Base-by-base conservation (phyloP, 2,888 invertebrate genomes). In the Spisula subtruncata region DNA sequence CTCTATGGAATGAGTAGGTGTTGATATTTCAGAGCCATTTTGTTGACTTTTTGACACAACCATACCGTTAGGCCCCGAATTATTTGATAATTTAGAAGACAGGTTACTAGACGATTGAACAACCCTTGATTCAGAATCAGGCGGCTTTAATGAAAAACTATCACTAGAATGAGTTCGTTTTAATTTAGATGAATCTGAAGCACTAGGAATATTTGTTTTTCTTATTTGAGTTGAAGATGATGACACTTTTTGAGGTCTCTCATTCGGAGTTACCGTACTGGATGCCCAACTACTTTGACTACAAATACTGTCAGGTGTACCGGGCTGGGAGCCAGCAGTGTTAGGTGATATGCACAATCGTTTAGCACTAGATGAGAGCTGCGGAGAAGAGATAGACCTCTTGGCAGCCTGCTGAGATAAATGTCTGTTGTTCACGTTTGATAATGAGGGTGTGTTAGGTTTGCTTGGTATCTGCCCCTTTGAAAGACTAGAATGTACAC, bases 401-500 rank as follows among this genome's bases (percentile, higher is more conserved):
- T 91, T 92, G 8, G 87, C 82, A 41, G 88, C 82, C 51, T 90
- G 87, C n/a, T 90, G 88, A n/a, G 84, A 81, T 56, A 80, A 41
- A 18, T 60, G 35, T 66, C 88, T 88, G 87, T 87, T 90, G 85
- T 91, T 91, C 75, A 51, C 87, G 83, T 84, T 91, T 84, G 87
- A 91, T 85, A 91, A 88, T 85, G 90, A 90, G 88, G 91, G 92
- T 81, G 92, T 90, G 87, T 66, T 89, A 82, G 89, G 92, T 90
- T 92, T 90, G 85, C 90, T 90, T 87, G 75, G 85, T 85, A 85
- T 92, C 87, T 90, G 92, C 89, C 87, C 92, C 87, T 88, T 87
- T 91, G 93, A 92, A 92, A 93, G 94, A 94, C 94, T 94, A 94
- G 94, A 94, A 88, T 92, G 92, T 85, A 92, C 93, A 93, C 89